Base-by-base conservation (phyloP, 2,113 vertebrate species). In the Xiphophorus hellerii region DNA sequence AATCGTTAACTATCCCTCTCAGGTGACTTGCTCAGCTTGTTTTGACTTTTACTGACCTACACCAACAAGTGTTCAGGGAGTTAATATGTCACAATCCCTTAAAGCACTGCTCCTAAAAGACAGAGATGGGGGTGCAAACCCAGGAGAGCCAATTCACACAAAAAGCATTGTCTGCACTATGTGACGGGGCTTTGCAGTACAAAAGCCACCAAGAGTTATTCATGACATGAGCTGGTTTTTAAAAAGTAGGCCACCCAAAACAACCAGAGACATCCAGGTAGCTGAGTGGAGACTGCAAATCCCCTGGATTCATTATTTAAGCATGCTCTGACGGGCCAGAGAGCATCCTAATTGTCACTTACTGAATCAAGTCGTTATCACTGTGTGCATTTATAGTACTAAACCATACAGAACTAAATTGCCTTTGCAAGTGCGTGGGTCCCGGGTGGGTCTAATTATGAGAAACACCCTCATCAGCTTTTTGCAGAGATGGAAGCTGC, bases 241-340 rank as follows among this genome's bases (percentile, higher is more conserved):
- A 76, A 87, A 81, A 90, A 91, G 86, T 92, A 89, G 91, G 90
- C 84, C 88, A 89, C 79, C 83, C 75, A 51, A 88, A 90, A 89
- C 86, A 90, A 77, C 78, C 68, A 86, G 79, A 84, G 87, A 81
- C 76, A 74, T 75, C 74, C 90, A 90, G 88, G 90, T 90, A 84
- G 76, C 80, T 81, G 71, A 83, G 88, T 77, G 77, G 74, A 83
- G 78, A 78, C 75, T 82, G 66, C 70, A 87, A 85, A 88, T 85
- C 71, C 78, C 77, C 71, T 20, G 35, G 74, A 89, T 88, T 80
- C 84, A 91, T 87, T 88, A 88, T 84, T 75, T 77, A 88, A 82
- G 79, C 30, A n/a, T 87, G 74, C 78, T 81, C 67, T 73, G 58
- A 81, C 69, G 17, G 69, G 80, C 69, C 86, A 81, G 81, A 76